Evolutionary conservation across 2,888 invertebrate genomes (phyloP).

Genomic region (Drosophila imparisetae): DNA sequence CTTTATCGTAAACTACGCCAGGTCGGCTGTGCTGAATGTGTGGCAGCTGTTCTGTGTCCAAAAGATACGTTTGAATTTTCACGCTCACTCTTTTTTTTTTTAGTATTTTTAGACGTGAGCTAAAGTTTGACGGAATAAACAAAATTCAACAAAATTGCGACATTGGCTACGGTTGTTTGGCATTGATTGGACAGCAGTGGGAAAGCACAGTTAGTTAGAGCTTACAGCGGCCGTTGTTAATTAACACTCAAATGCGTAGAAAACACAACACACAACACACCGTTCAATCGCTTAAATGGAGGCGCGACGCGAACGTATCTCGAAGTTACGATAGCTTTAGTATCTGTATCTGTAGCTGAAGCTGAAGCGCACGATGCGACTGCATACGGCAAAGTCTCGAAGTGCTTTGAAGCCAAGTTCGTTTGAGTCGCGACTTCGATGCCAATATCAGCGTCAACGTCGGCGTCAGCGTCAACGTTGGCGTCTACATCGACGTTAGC

Average conservation of each 20-base stretch:
- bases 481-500: constrained; percentile 52
- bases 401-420: constrained; percentile 75
- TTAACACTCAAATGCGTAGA: constrained; percentile 26
- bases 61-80: constrained; percentile 38
- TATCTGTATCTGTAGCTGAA: constrained; percentile 23
- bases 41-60: constrained; percentile 42
- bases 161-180: constrained; percentile 19
- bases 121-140: constrained; percentile 25
- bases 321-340: constrained; percentile 28
- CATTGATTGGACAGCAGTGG: constrained; percentile 43
- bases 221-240: constrained; percentile 41
- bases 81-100: constrained; percentile 38
- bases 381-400: constrained; percentile 76
- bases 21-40: constrained; percentile 25
- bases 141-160: background rate
- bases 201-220: constrained; percentile 25
- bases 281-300: constrained; percentile 13
- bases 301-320: constrained; percentile 55
- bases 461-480: constrained; percentile 17
- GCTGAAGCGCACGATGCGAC: constrained; percentile 60
- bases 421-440: constrained; percentile 50
- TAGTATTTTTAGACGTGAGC: constrained; percentile 74
- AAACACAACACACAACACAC: constrained; percentile 9
- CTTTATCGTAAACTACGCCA: constrained; percentile 37
- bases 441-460: constrained; percentile 13